phyloP scores from a whole-genome alignment of 2,888 invertebrate species.

The Parelbella ahira region DNA sequence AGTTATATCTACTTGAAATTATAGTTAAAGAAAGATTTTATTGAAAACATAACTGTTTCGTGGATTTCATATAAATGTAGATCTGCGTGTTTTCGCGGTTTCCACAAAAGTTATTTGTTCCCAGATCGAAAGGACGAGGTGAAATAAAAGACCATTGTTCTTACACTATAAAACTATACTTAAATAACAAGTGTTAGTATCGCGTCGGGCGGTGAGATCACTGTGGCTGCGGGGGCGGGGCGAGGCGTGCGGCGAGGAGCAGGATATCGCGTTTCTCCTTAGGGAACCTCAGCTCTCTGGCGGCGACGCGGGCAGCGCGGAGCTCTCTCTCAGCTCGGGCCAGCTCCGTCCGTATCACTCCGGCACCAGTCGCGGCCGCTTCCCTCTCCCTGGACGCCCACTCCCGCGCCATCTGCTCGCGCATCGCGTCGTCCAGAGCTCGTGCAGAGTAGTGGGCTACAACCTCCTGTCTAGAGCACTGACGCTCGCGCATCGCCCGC shows the following conservation, averaged over 20 bases:
- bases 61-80: too few relatives aligned
- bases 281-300: conserved; percentile 94
- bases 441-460: conserved; percentile 96
- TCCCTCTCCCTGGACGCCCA: conserved; percentile 89
- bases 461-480: conserved; percentile 94
- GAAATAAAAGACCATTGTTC: conserved; percentile 53
- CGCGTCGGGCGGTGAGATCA: conserved; percentile 55
- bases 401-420: conserved; percentile 96
- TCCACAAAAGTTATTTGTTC: too few relatives aligned
- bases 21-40: too few relatives aligned
- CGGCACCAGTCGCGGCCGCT: conserved; percentile 56
- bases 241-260: conserved; percentile 93
- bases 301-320: conserved; percentile 91
- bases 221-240: conserved; percentile 69
- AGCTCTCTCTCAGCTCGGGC: conserved; percentile 92
- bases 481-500: conserved; percentile 96
- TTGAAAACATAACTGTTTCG: too few relatives aligned
- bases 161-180: conserved; percentile 70
- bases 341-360: conserved; percentile 89
- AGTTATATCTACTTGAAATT: too few relatives aligned
- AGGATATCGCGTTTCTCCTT: conserved; percentile 98
- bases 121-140: too few relatives aligned
- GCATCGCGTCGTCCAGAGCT: conserved; percentile 96
- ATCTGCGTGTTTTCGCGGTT: too few relatives aligned
- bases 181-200: conserved; percentile 55